These are phyloP conservation scores for Anoplophora glabripennis DNA, from an alignment of 1,140 invertebrate species.

Conservation along the genomic window DNA sequence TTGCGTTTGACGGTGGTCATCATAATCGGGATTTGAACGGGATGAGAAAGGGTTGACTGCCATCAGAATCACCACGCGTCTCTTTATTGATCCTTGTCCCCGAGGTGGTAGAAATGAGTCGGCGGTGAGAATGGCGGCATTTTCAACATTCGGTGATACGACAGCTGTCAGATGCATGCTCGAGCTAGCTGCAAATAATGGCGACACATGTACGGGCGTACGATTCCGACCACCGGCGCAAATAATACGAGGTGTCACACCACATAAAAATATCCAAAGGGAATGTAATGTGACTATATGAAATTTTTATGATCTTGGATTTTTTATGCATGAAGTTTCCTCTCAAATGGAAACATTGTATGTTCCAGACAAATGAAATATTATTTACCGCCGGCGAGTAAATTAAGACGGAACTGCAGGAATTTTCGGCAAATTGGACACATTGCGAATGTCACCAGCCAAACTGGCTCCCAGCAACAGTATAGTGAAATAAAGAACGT, in stretches of 20 bases:
- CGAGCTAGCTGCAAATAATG: conserved; percentile 46
- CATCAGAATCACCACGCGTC: conserved; percentile 28
- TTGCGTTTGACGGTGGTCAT: conserved; percentile 19
- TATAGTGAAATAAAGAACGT: too few species aligned
- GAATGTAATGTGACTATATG: conserved; percentile 45
- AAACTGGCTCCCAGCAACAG: too few species aligned
- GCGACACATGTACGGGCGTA: conserved; percentile 44
- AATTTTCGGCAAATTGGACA: too few species aligned
- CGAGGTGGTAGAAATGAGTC: conserved; percentile 10
- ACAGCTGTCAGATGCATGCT: conserved; percentile 48
- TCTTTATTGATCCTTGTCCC: conserved; percentile 29
- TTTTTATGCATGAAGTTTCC: conserved; percentile 23
- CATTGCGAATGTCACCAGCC: too few species aligned
- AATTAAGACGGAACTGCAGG: too few species aligned
- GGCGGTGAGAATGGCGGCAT: conserved; percentile 24
- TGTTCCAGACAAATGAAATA: too few species aligned
- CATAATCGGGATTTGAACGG: background rate
- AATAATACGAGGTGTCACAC: conserved; percentile 47
- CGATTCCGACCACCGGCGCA: conserved; percentile 32
- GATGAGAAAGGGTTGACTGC: conserved; percentile 10
- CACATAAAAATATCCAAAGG: conserved; percentile 44
- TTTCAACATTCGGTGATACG: conserved; percentile 42
- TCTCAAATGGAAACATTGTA: background rate
- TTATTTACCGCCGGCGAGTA: too few species aligned
- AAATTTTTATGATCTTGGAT: conserved; percentile 46